Base-by-base conservation (phyloP, 2,797 vertebrate genomes). In the Diplodus puntazzo region DNA sequence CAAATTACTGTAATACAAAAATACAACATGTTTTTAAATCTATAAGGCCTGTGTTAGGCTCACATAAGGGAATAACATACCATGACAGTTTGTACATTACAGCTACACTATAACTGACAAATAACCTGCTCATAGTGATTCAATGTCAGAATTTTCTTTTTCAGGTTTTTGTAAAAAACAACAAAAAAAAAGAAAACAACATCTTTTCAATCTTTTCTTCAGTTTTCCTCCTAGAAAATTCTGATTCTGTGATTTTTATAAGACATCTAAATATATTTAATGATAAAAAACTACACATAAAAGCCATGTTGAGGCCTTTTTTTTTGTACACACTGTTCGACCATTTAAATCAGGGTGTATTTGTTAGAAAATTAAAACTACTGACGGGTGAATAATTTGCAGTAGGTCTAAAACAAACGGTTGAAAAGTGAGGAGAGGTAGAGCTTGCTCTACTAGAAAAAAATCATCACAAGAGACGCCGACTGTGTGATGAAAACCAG, bases 1-100 rank as follows among this genome's bases (percentile, higher is more conserved):
- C 94, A 97, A 96, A 87, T 93, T 92, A 96, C 95, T 92, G 90
- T 93, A 95, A 95, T 97, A 98, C 96, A 97, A 98, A 98, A 98
- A 97, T 97, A 97, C 96, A 94, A 97, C 95, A 95, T 95, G 93
- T 95, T 94, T 87, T 94, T 87, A 86, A 90, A 90, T 96, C 95
- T 96, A 95, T 94, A 95, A 94, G 93, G 94, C 94, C 95, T n/a
- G 75, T 83, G 45, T 93, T 85, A 92, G 94, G 95, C 94, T 95
- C 94, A 94, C 91, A 80, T 90, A 77, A 84, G 91, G 94, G 90
- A 93, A 94, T 91, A 92, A 92, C 89, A 93, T 86, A 90, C 87
- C 70, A 80, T 86, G 91, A 94, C 94, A 89, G 85, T 88, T 94
- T 91, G 88, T 90, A 95, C 93, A 89, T 91, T 92, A 95, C 94